Evolutionary conservation across 2,113 vertebrate species (phyloP).

Genomic region (Nibea albiflora): DNA sequence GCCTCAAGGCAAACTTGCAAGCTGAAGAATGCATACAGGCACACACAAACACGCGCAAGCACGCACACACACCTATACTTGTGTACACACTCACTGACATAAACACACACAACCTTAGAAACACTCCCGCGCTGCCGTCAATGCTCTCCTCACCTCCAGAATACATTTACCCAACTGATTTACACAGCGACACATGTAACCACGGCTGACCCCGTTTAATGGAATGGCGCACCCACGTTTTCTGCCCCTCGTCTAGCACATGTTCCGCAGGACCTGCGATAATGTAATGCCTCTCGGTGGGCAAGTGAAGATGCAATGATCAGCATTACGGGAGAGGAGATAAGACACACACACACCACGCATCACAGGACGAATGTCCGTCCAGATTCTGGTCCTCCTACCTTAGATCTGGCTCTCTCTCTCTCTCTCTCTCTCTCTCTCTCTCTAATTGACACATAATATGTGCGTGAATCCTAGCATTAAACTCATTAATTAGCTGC

Average conservation of each 20-base stretch:
- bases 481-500: slow-evolving; percentile 78
- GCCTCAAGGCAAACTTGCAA: slow-evolving; percentile 46
- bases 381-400: slow-evolving; percentile 38
- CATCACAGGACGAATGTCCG: slow-evolving; percentile 37
- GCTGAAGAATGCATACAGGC: slow-evolving; percentile 40
- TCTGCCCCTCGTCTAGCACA: slow-evolving; percentile 69
- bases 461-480: slow-evolving; percentile 68
- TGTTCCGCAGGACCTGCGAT: slow-evolving; percentile 64
- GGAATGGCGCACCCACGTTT: slow-evolving; percentile 64
- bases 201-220: slow-evolving; percentile 73
- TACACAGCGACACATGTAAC: slow-evolving; percentile 39
- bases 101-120: slow-evolving; percentile 39
- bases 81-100: slow-evolving; percentile 24
- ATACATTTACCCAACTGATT: slow-evolving; percentile 45
- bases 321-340: slow-evolving; percentile 51
- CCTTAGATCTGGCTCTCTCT: slow-evolving; percentile 31
- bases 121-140: slow-evolving; percentile 23
- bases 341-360: slow-evolving; percentile 33
- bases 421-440: slow-evolving; percentile 26
- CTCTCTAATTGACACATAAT: slow-evolving; percentile 72
- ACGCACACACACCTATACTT: slow-evolving; percentile 6
- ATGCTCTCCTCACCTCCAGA: slow-evolving; percentile 13
- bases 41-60: background rate
- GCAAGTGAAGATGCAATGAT: slow-evolving; percentile 55
- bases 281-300: slow-evolving; percentile 63